These are phyloP conservation scores for Melanotaenia pygmaea DNA, from an alignment of 2,797 vertebrate species.

Conservation along the genomic window DNA sequence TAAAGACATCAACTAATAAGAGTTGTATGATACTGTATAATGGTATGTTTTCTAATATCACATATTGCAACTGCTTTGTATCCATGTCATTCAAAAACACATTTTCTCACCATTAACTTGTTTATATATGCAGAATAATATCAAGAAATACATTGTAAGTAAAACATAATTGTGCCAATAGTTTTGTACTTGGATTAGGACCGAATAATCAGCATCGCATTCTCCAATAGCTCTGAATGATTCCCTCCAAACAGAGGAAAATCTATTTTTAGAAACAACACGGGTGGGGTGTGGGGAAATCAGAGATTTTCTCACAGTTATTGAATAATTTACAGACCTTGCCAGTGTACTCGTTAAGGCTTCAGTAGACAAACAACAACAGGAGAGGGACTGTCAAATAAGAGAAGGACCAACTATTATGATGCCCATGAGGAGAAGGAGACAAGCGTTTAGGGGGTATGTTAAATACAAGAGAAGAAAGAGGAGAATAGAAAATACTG, in stretches of 20 bases:
- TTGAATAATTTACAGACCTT: conserved; percentile 83
- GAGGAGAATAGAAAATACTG: conserved; percentile 48
- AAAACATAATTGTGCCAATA: conserved; percentile 23
- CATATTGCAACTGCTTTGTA: too few species aligned
- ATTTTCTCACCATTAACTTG: background rate
- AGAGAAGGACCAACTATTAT: conserved; percentile 41
- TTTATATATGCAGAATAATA: background rate
- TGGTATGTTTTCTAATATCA: background rate
- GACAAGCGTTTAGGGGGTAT: conserved; percentile 24
- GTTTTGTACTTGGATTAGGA: background rate
- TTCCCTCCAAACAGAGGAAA: conserved; percentile 59
- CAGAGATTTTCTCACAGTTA: conserved; percentile 78
- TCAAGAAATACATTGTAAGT: conserved; percentile 28
- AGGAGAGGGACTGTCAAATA: conserved; percentile 49
- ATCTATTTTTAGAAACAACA: conserved; percentile 73
- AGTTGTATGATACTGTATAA: background rate
- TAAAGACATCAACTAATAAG: background rate
- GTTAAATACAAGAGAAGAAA: conserved; percentile 55
- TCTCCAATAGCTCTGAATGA: conserved; percentile 56
- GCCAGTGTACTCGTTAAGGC: conserved; percentile 79
- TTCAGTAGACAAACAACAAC: conserved; percentile 65
- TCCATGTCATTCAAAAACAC: too few species aligned
- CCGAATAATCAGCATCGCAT: conserved; percentile 40
- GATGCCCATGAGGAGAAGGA: conserved; percentile 16
- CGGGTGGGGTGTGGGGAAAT: conserved; percentile 49